These are phyloP conservation scores for Melanchra persicariae DNA, from an alignment of 2,888 invertebrate species.

Conservation along the genomic window DNA sequence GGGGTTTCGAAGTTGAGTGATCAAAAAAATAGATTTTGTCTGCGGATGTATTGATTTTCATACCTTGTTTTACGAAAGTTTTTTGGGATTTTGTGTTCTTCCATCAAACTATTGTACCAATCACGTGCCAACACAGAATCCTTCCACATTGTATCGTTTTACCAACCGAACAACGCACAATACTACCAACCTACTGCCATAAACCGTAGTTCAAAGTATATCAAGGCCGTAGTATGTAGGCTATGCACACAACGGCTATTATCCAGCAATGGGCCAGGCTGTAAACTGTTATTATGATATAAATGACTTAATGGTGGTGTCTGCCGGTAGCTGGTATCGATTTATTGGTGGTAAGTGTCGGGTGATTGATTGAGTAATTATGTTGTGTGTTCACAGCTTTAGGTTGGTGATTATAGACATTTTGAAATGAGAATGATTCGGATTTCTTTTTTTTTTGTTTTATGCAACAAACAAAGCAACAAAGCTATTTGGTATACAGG, in stretches of 20 bases:
- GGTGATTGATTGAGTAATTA: conserved; percentile 29
- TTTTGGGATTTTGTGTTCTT: neutral
- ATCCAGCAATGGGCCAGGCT: conserved; percentile 28
- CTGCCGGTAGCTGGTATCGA: conserved; percentile 12
- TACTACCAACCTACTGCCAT: conserved; percentile 8
- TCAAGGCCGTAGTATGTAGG: conserved; percentile 53
- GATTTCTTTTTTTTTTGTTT: no score
- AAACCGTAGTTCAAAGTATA: conserved; percentile 34
- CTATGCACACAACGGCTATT: conserved; percentile 45
- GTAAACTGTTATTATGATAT: conserved; percentile 48
- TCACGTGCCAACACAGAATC: neutral
- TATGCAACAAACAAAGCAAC: no score
- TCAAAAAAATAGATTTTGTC: neutral
- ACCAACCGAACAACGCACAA: neutral
- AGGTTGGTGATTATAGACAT: neutral
- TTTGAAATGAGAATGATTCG: neutral
- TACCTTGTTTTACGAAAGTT: no score
- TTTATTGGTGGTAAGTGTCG: conserved; percentile 8
- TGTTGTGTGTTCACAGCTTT: conserved; percentile 14
- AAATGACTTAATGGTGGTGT: conserved; percentile 48
- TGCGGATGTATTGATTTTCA: no score
- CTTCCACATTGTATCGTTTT: neutral
- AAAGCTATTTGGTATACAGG: no score
- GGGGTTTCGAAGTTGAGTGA: conserved; percentile 5
- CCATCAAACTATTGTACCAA: neutral